Evolutionary conservation across 30 jellyfish, hydroid and myxozoan species (phyloP), one percentile per base, ranked within the genome.

Genomic region (Aurelia aurita): DNA sequence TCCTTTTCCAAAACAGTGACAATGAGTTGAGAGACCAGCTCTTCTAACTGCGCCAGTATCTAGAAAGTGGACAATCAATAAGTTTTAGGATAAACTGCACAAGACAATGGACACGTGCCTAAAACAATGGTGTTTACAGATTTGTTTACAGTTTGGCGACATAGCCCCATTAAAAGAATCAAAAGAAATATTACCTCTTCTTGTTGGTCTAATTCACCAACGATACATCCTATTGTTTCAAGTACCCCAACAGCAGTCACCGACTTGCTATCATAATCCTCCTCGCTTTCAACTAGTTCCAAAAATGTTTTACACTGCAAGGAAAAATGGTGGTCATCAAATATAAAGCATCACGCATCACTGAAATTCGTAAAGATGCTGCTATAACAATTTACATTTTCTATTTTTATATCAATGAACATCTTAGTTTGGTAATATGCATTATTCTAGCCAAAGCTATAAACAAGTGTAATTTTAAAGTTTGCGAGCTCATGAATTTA

Each of bases 211-310:
- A 94, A 43, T 78, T 94, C 99, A 31, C 96, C 97, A 72, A 94
- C 97, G 0, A 94, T 89, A 32, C 88, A 88, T 35, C 93, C 91
- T 3, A 94, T 94, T 23, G 99, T 94, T 64, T 94, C 99, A 20
- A 94, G 63, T 19, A 94, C 96, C 13, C 97, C 99, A 90, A 94
- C 90, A 19, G 99, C 99, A 12, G 99, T 94, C 66, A 94, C 97
- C 29, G 99, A 94, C 70, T 94, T 94, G 55, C 97, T 94, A 87
- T 94, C 97, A 54, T 87, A 87, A 84, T 94, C 99, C 58, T 94
- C 99, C 61, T 94, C 99, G 57, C 99, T 94, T 39, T 94, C 97
- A n/a, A 94, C 97, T 25, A 94, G 80, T 22, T 85, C 96, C 91
- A 89, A 57, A 72, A 94, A 94, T 11, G 94, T 84, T 49, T 64